Conservation (phyloP, 2,888 invertebrate genomes). For the Eilema sororculum region DNA sequence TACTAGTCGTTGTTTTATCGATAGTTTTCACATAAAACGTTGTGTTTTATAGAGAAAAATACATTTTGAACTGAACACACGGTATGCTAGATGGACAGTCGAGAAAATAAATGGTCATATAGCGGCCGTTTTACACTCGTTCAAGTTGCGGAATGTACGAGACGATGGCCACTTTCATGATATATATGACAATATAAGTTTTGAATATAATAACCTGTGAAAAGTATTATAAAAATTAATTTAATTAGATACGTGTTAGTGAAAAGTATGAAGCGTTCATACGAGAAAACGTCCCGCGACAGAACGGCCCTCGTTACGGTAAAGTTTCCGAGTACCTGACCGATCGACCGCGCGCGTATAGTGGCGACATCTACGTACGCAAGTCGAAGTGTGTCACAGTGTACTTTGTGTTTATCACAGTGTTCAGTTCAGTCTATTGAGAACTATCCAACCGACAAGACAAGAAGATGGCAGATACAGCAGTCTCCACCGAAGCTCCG, state of each 20-base stretch:
- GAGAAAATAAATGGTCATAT: slow-evolving; percentile 95
- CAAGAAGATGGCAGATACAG: slow-evolving; percentile 60
- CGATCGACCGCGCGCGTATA: neutral
- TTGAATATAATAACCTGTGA: neutral
- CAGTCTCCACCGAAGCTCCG: slow-evolving; percentile 59
- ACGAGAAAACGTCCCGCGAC: slow-evolving; percentile 32
- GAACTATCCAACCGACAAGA: too few relatives aligned
- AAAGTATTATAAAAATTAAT: slow-evolving; percentile 18
- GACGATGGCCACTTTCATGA: slow-evolving; percentile 5
- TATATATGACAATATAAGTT: neutral
- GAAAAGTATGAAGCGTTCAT: slow-evolving; percentile 33
- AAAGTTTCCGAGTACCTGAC: slow-evolving; percentile 3
- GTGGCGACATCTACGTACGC: slow-evolving; percentile 14
- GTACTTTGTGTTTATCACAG: too few relatives aligned
- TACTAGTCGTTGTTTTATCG: neutral
- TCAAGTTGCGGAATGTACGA: slow-evolving; percentile 73
- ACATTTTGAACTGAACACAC: slow-evolving; percentile 35
- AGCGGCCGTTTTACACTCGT: slow-evolving; percentile 95
- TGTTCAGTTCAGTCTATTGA: too few relatives aligned
- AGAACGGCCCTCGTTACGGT: slow-evolving; percentile 26
- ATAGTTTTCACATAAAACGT: neutral
- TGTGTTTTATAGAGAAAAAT: slow-evolving; percentile 35
- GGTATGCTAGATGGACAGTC: slow-evolving; percentile 79
- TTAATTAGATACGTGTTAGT: slow-evolving; percentile 29
- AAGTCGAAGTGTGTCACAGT: neutral